Evolutionary conservation across 2,113 vertebrate species (phyloP).

Genomic region (Sprattus sprattus): DNA sequence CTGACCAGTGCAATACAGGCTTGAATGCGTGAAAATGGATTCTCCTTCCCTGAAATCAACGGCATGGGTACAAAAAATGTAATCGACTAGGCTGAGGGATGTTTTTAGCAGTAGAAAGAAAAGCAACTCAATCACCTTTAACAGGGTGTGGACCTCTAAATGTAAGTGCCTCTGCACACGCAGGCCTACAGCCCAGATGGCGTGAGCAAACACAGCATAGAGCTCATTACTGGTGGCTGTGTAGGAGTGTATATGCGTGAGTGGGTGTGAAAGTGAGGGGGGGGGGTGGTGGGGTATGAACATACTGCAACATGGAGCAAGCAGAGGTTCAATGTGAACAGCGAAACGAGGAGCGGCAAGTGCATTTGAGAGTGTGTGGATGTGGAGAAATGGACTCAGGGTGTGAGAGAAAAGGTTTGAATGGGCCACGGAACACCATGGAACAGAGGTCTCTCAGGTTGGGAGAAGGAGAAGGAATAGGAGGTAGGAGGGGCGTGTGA

Average conservation of each 20-base stretch:
- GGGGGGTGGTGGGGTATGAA: neutral
- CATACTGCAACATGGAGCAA: slow-evolving; percentile 12
- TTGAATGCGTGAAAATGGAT: slow-evolving; percentile 31
- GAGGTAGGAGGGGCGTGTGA: neutral
- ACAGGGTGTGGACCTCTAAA: neutral
- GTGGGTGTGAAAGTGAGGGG: neutral
- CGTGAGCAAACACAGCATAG: neutral
- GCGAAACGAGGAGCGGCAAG: neutral
- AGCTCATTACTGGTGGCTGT: neutral
- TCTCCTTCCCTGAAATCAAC: slow-evolving; percentile 44
- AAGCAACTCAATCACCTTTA: neutral
- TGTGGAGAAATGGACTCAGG: neutral
- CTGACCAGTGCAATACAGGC: slow-evolving; percentile 46
- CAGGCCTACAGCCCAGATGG: neutral
- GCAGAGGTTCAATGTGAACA: slow-evolving; percentile 19
- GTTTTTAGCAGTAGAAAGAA: slow-evolving; percentile 13
- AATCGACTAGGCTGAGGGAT: neutral
- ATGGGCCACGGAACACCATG: neutral
- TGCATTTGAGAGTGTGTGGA: slow-evolving; percentile 23
- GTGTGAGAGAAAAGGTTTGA: neutral
- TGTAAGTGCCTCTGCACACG: neutral
- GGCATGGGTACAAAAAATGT: neutral
- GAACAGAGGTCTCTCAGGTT: neutral
- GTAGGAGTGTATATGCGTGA: neutral
- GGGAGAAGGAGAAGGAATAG: neutral